Evolutionary conservation across 2,888 invertebrate genomes (phyloP).

Genomic region (Yponomeuta cagnagella): DNA sequence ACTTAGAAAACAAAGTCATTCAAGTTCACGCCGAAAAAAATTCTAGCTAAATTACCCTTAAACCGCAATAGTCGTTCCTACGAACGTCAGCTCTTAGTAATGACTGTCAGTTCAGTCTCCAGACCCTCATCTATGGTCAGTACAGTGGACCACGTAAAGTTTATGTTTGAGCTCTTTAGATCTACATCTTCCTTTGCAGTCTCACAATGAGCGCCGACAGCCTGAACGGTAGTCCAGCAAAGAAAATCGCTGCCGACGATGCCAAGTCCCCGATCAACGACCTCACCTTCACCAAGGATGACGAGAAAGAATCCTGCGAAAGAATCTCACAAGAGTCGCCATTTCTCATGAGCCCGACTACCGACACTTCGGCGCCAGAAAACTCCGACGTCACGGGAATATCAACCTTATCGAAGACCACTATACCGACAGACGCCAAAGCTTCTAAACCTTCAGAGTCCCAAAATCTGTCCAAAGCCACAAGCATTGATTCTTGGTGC

Average conservation of each 20-base stretch:
- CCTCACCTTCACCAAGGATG: conserved; percentile 50
- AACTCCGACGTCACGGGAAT: conserved; percentile 53
- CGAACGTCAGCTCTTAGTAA: too few species aligned
- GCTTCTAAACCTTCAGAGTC: conserved; percentile 65
- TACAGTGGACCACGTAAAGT: neutral
- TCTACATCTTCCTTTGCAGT: conserved; percentile 35
- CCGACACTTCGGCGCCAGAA: conserved; percentile 53
- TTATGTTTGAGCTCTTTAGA: neutral
- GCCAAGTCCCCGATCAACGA: conserved; percentile 48
- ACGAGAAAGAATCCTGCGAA: conserved; percentile 55
- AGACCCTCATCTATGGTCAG: neutral
- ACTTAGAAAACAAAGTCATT: too few species aligned
- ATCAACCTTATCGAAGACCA: conserved; percentile 68
- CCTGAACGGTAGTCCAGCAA: conserved; percentile 54
- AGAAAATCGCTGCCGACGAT: conserved; percentile 30
- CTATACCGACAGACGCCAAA: conserved; percentile 65
- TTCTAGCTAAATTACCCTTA: neutral
- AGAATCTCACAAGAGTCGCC: conserved; percentile 64
- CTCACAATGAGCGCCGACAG: conserved; percentile 70
- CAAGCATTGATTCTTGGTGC: conserved; percentile 79
- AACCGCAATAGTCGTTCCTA: too few species aligned
- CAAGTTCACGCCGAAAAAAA: neutral
- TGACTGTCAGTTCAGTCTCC: too few species aligned
- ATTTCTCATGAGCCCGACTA: conserved; percentile 59
- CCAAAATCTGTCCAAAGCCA: conserved; percentile 69